These are phyloP conservation scores for Smittia sp. DNA, from an alignment of 2,888 invertebrate species.

Conservation along the genomic window DNA sequence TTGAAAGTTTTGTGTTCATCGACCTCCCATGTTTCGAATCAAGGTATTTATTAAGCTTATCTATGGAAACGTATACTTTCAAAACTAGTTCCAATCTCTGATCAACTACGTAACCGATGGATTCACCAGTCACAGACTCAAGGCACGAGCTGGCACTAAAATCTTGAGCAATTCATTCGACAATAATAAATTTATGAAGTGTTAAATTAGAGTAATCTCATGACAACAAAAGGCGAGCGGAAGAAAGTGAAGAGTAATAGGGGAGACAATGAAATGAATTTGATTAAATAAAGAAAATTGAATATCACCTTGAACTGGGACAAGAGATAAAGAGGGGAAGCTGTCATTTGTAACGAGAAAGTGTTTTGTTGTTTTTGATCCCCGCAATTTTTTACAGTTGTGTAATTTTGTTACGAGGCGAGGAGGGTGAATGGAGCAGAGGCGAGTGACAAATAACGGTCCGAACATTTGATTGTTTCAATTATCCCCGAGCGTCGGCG, in stretches of 20 bases:
- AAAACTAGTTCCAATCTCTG: no score
- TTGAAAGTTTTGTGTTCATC: not conserved
- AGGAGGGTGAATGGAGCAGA: not conserved
- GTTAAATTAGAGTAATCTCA: constrained; percentile 38
- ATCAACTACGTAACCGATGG: not conserved
- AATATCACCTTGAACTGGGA: constrained; percentile 26
- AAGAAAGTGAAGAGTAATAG: constrained; percentile 25
- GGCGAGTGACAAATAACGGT: constrained; percentile 37
- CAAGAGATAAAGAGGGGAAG: not conserved
- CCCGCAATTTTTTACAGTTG: constrained; percentile 21
- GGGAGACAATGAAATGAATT: constrained; percentile 31
- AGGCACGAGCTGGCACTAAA: no score
- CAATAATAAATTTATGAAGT: constrained; percentile 38
- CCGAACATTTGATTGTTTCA: constrained; percentile 37
- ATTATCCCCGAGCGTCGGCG: constrained; percentile 23
- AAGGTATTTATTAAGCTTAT: no score
- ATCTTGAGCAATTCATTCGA: constrained; percentile 30
- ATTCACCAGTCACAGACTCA: not conserved
- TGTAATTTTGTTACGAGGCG: not conserved
- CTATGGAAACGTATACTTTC: not conserved
- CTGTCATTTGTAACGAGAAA: constrained; percentile 19
- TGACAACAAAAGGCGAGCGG: constrained; percentile 25
- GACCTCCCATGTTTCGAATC: no score
- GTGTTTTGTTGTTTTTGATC: constrained; percentile 23
- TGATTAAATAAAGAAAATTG: constrained; percentile 39